Base-by-base conservation (phyloP, 2,888 invertebrate species). In the Spilarctia lutea region DNA sequence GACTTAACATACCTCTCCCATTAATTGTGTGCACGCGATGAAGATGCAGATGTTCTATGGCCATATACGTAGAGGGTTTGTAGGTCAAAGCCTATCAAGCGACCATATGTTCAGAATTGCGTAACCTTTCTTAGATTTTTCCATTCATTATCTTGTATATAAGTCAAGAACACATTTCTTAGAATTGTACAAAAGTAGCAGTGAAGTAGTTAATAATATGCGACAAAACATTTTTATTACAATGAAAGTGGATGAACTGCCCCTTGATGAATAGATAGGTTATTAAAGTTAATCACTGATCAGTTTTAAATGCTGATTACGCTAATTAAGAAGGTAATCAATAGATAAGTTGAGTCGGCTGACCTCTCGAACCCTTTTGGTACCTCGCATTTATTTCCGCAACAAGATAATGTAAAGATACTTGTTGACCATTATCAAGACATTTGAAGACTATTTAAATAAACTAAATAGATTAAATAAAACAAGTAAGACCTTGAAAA, bases 101-200 rank as follows among this genome's bases (percentile, higher is more conserved):
- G 69, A 81, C 76, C 83, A 83, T 83, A 85, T 83, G 83, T 70
- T 79, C 63, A 42, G 35, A 30, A 70, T 67, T 63, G 63, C 63
- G 63, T 70, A 66, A 74, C 56, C 18, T 7, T 13, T 42, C 30
- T 45, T 30, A 48, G 16, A 18, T 30, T 45, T 27, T 68, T 63
- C 16, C 52, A 35, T 30, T 27, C 60, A 16, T 16, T 27, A 18
- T 39, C 16, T 60, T 60, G 27, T 42, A 18, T 68, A 8, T 7
- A 13, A n/a, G 30, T 45, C 45, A 24, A 33, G 52, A 42, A 16
- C 42, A 35, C 13, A 68, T 33, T 68, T 35, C 11, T 56, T 56
- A n/a, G 24, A n/a, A 56, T 20, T 48, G 20, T 20, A 48, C 6
- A 48, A 48, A 20, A 20, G 18, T 20, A 4, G 20, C 6, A 20